Evolutionary conservation across 2,113 vertebrate genomes (phyloP), one percentile per base, ranked within the genome.

Genomic region (Gallinago paraguaiae): DNA sequence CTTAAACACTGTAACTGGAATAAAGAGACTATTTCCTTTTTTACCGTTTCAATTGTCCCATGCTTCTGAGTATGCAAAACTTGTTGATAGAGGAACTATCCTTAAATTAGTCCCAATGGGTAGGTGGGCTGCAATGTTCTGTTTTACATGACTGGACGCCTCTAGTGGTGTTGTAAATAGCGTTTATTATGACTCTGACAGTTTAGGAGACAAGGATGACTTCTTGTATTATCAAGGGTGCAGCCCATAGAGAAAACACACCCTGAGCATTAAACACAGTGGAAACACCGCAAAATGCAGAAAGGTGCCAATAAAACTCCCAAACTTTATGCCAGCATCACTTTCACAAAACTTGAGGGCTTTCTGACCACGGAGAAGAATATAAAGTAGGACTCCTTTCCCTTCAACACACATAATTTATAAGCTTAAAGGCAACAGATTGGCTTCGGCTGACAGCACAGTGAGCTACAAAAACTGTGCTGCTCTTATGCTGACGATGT

Each of bases 221-320:
- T 97, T 98, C 61, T 22, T 74, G 65, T 95, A 98, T 48, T 98
- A 98, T 93, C 97, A 98, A 96, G 97, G 94, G 13, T 98, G 98
- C 92, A 98, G 98, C 95, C 96, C 88, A 65, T 98, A 87, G 98
- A 99, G 25, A 97, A 98, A 93, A 95, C 92, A 97, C 88, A 98
- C 95, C 71, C 97, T 97, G 75, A 97, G 92, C 45, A 70, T n/a
- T 79, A 68, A 67, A 64, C 71, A 74, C 63, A 46, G 82, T 46
- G 69, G 63, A 48, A 23, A 48, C 19, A 27, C 5, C 4, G 10
- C 20, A 92, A 81, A 92, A 67, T 41, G 15, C 10, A 56, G 31
- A 35, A 92, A 92, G 20, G 35, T 48, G 35, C 30, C 56, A 88
- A 24, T 72, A 51, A 31, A 71, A 84, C 15, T 86, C 90, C 46